phyloP scores from a whole-genome alignment of 2,888 invertebrate genomes.

The Mimas tiliae region DNA sequence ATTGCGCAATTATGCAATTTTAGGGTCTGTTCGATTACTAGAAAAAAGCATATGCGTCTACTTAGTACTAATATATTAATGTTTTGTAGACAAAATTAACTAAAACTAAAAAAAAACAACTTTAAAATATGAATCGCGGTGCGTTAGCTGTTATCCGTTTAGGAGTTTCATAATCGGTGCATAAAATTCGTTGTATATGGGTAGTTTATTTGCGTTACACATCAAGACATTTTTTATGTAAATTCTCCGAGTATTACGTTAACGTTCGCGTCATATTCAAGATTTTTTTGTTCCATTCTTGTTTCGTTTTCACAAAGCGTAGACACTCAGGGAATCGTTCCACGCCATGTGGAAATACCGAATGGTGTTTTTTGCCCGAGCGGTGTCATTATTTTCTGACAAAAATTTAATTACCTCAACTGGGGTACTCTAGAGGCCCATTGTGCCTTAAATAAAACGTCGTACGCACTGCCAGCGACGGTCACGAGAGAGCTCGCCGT shows the following conservation, averaged over 20 bases:
- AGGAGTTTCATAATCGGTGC: no score
- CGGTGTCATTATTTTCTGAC: slow-evolving; percentile 59
- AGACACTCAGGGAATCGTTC: slow-evolving; percentile 42
- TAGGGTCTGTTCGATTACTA: no score
- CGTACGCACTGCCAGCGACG: slow-evolving; percentile 79
- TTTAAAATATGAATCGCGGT: no score
- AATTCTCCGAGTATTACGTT: background rate
- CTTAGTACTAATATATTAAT: no score
- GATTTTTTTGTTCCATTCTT: slow-evolving; percentile 40
- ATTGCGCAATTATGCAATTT: background rate
- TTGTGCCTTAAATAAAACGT: slow-evolving; percentile 80
- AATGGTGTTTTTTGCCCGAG: slow-evolving; percentile 45
- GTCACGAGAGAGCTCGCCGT: slow-evolving; percentile 81
- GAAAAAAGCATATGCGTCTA: no score
- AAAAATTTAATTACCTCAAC: slow-evolving; percentile 75
- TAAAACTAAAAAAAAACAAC: no score
- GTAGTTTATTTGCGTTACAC: no score
- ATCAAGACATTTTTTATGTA: no score
- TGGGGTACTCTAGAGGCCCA: slow-evolving; percentile 64
- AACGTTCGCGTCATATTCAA: slow-evolving; percentile 8
- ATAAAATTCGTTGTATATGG: no score
- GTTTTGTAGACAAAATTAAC: no score
- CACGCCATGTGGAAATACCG: slow-evolving; percentile 47
- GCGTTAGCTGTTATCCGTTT: no score
- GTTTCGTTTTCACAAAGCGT: slow-evolving; percentile 44